A percentile compares a stretch with the other conserved stretches of the same genome.
Evolutionary conservation across 2,797 vertebrate genomes (phyloP).

Genomic region (Lacerta agilis): DNA sequence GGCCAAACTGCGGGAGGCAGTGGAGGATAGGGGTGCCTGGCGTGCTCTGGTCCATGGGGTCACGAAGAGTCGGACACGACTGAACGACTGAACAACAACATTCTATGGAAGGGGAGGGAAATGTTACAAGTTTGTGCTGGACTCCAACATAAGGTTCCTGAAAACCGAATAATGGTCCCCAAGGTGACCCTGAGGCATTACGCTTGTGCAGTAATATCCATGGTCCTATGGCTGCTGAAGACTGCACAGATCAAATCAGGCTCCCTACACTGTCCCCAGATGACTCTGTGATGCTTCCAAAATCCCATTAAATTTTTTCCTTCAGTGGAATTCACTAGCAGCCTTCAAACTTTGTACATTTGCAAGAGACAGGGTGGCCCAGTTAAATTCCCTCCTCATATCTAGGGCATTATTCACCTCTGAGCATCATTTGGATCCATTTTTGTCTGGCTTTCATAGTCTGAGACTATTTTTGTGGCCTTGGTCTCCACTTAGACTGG

Average conservation of each 20-base stretch:
- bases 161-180: neutral
- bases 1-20: too few relatives aligned
- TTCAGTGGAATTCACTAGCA: neutral
- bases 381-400: neutral
- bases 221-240: neutral
- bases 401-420: neutral
- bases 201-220: neutral
- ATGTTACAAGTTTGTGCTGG: too few relatives aligned
- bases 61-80: too few relatives aligned
- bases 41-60: too few relatives aligned
- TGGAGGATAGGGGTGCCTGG: too few relatives aligned
- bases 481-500: neutral
- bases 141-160: neutral
- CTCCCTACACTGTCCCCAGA: neutral
- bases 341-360: neutral
- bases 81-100: too few relatives aligned
- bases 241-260: neutral
- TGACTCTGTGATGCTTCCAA: neutral
- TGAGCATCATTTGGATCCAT: neutral
- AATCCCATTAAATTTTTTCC: neutral
- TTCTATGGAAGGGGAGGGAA: too few relatives aligned
- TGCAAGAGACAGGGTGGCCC: neutral
- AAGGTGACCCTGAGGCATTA: neutral
- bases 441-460: neutral
- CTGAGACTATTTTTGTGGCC: neutral